Evolutionary conservation across 1,140 invertebrate species (phyloP).

Genomic region (Papilio glaucus): DNA sequence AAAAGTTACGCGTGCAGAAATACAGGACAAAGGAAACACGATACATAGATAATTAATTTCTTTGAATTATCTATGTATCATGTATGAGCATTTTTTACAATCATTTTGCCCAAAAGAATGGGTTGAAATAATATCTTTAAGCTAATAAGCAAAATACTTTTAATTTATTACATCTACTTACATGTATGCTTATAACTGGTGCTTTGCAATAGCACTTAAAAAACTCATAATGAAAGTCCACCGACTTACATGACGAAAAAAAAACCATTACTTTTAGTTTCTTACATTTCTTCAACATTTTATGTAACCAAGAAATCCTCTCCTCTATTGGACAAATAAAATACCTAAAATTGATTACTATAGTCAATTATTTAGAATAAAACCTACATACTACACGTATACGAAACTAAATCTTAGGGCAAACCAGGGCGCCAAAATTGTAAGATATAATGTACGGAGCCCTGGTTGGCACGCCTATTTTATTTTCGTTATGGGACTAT

Average conservation of each 20-base stretch:
- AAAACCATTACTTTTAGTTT: constrained; percentile 95
- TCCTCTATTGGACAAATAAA: constrained; percentile 90
- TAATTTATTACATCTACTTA: constrained; percentile 85
- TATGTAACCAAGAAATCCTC: constrained; percentile 90
- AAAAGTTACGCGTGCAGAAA: too few species aligned
- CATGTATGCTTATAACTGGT: constrained; percentile 91
- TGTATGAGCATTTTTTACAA: too few species aligned
- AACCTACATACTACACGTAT: too few species aligned
- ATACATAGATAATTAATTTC: too few species aligned
- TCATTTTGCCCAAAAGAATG: constrained; percentile 22
- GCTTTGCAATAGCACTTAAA: constrained; percentile 69
- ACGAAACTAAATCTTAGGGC: too few species aligned
- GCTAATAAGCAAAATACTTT: constrained; percentile 26
- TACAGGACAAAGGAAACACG: too few species aligned
- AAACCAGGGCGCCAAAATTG: too few species aligned
- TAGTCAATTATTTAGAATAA: too few species aligned
- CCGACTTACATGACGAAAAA: constrained; percentile 92
- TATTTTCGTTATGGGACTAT: too few species aligned
- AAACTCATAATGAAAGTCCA: constrained; percentile 92
- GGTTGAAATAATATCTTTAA: constrained; percentile 18
- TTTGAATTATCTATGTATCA: too few species aligned
- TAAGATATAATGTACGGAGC: too few species aligned
- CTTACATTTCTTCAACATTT: constrained; percentile 90
- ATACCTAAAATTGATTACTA: constrained; percentile 65
- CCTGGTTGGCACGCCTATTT: too few species aligned